A percentile compares a stretch with the other conserved stretches of the same genome.
These are phyloP conservation scores for Drosophila kuntzei DNA, from an alignment of 2,888 invertebrate genomes.

Conservation along the genomic window DNA sequence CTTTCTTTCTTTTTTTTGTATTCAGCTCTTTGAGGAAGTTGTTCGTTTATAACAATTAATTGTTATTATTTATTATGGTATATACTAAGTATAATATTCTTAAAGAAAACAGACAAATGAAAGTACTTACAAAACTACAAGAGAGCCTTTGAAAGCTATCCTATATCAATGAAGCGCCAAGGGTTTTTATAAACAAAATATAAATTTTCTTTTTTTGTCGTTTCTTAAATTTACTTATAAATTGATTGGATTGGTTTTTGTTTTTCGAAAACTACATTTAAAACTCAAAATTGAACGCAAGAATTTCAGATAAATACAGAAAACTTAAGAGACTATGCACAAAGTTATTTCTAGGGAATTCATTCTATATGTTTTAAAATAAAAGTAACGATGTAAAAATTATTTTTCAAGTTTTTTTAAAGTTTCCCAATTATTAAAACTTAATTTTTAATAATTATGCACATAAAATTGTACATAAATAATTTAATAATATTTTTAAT, in stretches of 20 bases:
- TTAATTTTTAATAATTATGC: too few relatives aligned
- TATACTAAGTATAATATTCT: conserved; percentile 52
- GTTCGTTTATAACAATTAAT: conserved; percentile 3
- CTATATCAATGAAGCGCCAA: conserved; percentile 86
- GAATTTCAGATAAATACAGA: conserved; percentile 15
- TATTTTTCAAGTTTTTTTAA: too few relatives aligned
- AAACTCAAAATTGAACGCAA: conserved; percentile 30
- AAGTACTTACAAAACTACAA: conserved; percentile 86
- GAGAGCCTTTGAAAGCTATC: conserved; percentile 86
- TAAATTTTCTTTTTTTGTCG: conserved; percentile 89
- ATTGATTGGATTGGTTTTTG: conserved; percentile 30
- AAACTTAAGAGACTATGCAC: conserved; percentile 29
- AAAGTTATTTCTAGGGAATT: not conserved
- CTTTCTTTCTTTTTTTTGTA: not conserved
- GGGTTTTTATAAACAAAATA: conserved; percentile 89
- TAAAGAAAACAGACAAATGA: conserved; percentile 83
- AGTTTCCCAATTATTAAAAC: too few relatives aligned
- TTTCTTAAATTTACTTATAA: conserved; percentile 54
- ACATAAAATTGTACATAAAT: too few relatives aligned
- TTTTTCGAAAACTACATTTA: conserved; percentile 43
- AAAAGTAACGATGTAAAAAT: not conserved
- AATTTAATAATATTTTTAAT: too few relatives aligned
- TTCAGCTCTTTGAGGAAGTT: conserved; percentile 6
- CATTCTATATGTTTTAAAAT: not conserved
- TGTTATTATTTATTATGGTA: conserved; percentile 1